Evolutionary conservation across 2,888 invertebrate species (phyloP).

Genomic region (Cacoxenus indagator): DNA sequence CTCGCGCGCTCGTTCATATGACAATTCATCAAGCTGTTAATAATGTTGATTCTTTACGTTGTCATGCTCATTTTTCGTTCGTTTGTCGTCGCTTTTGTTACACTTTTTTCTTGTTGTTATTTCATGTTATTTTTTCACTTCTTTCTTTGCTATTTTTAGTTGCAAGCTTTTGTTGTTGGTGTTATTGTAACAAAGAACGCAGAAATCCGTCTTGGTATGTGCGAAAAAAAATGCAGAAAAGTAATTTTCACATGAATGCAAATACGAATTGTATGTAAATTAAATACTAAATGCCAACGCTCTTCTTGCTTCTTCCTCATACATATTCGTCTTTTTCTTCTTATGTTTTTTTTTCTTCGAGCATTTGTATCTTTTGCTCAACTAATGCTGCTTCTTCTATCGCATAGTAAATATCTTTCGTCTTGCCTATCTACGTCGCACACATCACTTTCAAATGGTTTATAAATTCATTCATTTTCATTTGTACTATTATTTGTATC

Average conservation of each 20-base stretch:
- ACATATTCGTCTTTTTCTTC: no score
- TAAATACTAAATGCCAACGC: slow-evolving; percentile 4
- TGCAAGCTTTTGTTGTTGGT: not conserved
- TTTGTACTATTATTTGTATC: not conserved
- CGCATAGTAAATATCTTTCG: not conserved
- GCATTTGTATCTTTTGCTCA: no score
- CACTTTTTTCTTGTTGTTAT: not conserved
- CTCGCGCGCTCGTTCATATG: not conserved
- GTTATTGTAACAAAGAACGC: not conserved
- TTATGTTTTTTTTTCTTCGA: no score
- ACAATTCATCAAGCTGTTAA: not conserved
- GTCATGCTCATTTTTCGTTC: no score
- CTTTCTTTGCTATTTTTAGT: not conserved
- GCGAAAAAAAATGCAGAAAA: not conserved
- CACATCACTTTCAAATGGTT: slow-evolving; percentile 1
- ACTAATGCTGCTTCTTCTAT: no score
- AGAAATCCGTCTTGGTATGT: not conserved
- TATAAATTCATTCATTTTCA: slow-evolving; percentile 21
- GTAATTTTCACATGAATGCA: slow-evolving; percentile 21
- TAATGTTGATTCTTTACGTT: not conserved
- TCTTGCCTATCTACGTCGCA: not conserved
- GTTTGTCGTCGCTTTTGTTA: not conserved
- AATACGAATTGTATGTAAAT: slow-evolving; percentile 21
- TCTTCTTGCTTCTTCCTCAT: no score
- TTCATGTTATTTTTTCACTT: not conserved